Conservation (phyloP, 2,888 invertebrate genomes). For the Escarpia spicata region DNA sequence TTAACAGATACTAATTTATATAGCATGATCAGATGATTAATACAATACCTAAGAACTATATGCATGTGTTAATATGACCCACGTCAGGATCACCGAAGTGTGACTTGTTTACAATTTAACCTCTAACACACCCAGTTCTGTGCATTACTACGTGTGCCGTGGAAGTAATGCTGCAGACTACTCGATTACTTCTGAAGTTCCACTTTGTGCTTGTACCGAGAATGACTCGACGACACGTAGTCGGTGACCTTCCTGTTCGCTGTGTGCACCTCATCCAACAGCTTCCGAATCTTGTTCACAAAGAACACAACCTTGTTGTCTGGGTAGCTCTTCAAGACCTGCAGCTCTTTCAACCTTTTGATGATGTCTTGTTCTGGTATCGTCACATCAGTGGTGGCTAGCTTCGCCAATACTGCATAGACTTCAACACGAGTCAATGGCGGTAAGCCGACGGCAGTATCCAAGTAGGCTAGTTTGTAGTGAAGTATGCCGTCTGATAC, state of each 20-base stretch:
- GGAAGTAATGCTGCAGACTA: neutral
- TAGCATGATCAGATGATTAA: neutral
- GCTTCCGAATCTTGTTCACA: neutral
- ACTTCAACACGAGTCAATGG: neutral
- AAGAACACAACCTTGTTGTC: neutral
- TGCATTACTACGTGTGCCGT: neutral
- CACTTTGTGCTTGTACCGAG: neutral
- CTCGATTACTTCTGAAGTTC: neutral
- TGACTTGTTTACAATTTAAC: neutral
- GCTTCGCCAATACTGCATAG: neutral
- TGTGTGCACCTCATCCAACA: neutral
- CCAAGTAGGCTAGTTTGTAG: neutral
- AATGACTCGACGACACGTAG: neutral
- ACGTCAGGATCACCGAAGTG: neutral
- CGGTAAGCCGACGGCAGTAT: neutral
- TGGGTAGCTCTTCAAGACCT: neutral
- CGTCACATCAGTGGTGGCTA: neutral
- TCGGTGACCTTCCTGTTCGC: neutral
- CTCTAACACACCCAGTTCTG: neutral
- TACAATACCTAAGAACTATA: neutral
- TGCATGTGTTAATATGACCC: neutral
- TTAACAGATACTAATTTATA: neutral
- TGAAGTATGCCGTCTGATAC: neutral
- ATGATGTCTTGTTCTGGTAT: neutral
- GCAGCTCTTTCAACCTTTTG: neutral